Conservation (phyloP, 2,797 vertebrate species). For the Enteromius fasciolatus region DNA sequence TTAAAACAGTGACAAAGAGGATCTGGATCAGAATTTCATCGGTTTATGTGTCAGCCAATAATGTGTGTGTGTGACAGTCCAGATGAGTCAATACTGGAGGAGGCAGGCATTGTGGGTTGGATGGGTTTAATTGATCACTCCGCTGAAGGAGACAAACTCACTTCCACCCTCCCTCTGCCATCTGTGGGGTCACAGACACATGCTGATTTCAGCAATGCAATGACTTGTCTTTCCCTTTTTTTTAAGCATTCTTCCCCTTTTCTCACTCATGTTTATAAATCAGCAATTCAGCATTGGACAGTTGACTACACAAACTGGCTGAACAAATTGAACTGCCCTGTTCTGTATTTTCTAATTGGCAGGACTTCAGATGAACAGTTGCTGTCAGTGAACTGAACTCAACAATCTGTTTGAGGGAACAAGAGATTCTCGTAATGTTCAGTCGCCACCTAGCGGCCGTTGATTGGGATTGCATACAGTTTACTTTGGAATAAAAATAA, state of each 20-base stretch:
- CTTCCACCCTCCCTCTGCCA: slow-evolving; percentile 30
- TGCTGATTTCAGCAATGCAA: slow-evolving; percentile 52
- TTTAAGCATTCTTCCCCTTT: background rate
- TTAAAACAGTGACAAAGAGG: background rate
- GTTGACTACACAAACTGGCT: background rate
- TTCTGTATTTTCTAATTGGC: slow-evolving; percentile 10
- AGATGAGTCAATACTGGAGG: slow-evolving; percentile 55
- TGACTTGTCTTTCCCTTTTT: slow-evolving; percentile 47
- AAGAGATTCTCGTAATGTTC: background rate
- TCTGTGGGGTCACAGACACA: slow-evolving; percentile 37
- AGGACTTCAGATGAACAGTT: slow-evolving; percentile 7
- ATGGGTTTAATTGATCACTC: slow-evolving; percentile 66
- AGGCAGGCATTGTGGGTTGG: slow-evolving; percentile 37
- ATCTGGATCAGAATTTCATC: slow-evolving; percentile 1
- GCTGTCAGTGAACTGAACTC: background rate
- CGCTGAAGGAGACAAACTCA: slow-evolving; percentile 52
- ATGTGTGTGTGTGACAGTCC: slow-evolving; percentile 43
- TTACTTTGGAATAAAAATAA: background rate
- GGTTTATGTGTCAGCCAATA: background rate
- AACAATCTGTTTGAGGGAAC: slow-evolving; percentile 6
- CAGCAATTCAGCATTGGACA: background rate
- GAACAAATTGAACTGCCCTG: background rate
- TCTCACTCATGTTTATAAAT: background rate
- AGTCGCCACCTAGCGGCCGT: slow-evolving; percentile 1
- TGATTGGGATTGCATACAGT: background rate